Percentiles rank a stretch among this genome's conserved stretches.
Conservation (phyloP, 2,797 vertebrate species). For the Leuciscus waleckii region DNA sequence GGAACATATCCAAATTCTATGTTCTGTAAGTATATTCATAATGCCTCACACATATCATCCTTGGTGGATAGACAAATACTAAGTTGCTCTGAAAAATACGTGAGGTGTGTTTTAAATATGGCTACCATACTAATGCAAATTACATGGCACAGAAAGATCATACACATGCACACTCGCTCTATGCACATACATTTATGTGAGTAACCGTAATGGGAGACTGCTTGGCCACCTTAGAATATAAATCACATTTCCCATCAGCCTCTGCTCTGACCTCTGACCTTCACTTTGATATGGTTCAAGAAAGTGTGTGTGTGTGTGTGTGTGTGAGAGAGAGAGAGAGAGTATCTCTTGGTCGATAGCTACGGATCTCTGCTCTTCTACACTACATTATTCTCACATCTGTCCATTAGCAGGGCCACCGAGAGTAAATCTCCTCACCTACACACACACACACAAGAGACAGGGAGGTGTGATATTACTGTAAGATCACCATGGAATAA, state of each 20-base stretch:
- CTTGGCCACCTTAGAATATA: slow-evolving; percentile 55
- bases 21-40: neutral
- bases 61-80: neutral
- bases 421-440: slow-evolving; percentile 60
- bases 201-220: slow-evolving; percentile 60
- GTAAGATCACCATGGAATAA: slow-evolving; percentile 57
- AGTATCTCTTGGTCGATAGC: slow-evolving; percentile 61
- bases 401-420: slow-evolving; percentile 61
- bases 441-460: slow-evolving; percentile 6
- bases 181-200: slow-evolving; percentile 48
- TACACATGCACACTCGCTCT: slow-evolving; percentile 9
- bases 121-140: slow-evolving; percentile 19
- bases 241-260: slow-evolving; percentile 66
- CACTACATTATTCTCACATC: slow-evolving; percentile 66
- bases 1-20: neutral
- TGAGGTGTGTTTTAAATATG: slow-evolving; percentile 18
- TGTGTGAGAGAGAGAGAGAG: neutral
- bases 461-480: slow-evolving; percentile 54
- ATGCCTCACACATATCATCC: neutral
- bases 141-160: neutral
- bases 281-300: slow-evolving; percentile 55
- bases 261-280: slow-evolving; percentile 58
- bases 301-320: slow-evolving; percentile 44
- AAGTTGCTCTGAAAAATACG: neutral
- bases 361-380: slow-evolving; percentile 61